A percentile compares a stretch with the other conserved stretches of the same genome.
Conservation (phyloP, 30 jellyfish, hydroid and myxozoan species). For the Rhopilema esculentum region DNA sequence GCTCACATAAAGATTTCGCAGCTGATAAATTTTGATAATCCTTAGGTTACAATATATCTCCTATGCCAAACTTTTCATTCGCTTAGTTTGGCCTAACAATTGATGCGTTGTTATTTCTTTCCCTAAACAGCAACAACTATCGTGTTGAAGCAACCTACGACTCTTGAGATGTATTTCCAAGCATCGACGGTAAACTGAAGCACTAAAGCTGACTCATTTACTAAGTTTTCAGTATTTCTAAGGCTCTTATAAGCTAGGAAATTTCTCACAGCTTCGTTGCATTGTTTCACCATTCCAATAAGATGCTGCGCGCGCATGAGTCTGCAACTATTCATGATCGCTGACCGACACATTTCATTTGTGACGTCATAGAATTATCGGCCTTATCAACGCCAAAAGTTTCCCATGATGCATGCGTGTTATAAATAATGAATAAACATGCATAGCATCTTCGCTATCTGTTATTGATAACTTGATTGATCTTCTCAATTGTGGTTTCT, state of each 20-base stretch:
- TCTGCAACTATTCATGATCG: slow-evolving; percentile 40
- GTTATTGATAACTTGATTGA: not conserved
- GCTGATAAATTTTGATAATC: not conserved
- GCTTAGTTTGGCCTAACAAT: not conserved
- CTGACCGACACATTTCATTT: slow-evolving; percentile 15
- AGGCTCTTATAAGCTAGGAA: slow-evolving; percentile 15
- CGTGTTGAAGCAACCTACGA: not conserved
- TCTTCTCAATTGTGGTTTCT: not conserved
- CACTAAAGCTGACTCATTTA: slow-evolving; percentile 5
- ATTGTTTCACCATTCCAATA: slow-evolving; percentile 68
- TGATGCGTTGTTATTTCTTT: not conserved
- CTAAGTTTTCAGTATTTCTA: slow-evolving; percentile 10
- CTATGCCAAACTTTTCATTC: not conserved
- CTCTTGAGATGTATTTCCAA: not conserved
- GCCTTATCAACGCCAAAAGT: slow-evolving; percentile 12
- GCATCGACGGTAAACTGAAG: not conserved
- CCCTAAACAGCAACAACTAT: not conserved
- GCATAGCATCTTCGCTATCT: not conserved
- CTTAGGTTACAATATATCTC: not conserved
- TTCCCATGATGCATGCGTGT: not conserved
- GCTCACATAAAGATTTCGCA: not conserved
- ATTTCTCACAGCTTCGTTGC: slow-evolving; percentile 77
- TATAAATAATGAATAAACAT: not conserved
- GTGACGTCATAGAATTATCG: slow-evolving; percentile 43
- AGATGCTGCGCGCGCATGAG: slow-evolving; percentile 55